A percentile compares a stretch with the other conserved stretches of the same genome.
Conservation (phyloP, 2,113 vertebrate species). For the Neomonachus schauinslandi region DNA sequence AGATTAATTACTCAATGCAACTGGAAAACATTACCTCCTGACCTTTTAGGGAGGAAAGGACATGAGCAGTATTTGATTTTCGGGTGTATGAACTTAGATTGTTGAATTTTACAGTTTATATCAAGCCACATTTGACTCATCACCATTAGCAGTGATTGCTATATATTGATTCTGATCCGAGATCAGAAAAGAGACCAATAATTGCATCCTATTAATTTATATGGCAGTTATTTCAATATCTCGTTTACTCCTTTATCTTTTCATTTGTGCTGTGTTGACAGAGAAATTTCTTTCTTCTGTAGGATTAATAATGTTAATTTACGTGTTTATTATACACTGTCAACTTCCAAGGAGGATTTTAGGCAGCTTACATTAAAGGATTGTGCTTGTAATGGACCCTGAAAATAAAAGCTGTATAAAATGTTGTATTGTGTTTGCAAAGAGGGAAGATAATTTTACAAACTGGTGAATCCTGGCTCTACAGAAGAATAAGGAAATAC, state of each 20-base stretch:
- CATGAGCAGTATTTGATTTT: conserved; percentile 32
- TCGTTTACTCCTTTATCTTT: conserved; percentile 51
- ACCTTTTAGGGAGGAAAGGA: neutral
- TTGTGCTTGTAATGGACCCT: conserved; percentile 7
- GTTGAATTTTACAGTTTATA: neutral
- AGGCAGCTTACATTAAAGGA: conserved; percentile 12
- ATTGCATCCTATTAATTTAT: conserved; percentile 22
- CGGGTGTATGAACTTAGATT: neutral
- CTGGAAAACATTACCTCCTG: neutral
- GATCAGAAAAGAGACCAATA: neutral
- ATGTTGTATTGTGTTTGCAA: conserved; percentile 3
- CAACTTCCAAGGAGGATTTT: conserved; percentile 44
- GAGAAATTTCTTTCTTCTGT: conserved; percentile 13
- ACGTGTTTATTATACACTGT: conserved; percentile 27
- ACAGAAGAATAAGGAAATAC: neutral
- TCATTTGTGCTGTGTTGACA: conserved; percentile 44
- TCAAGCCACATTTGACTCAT: neutral
- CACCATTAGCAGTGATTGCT: neutral
- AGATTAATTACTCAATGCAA: conserved; percentile 34
- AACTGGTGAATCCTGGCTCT: neutral
- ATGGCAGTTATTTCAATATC: conserved; percentile 44
- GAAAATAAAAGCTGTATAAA: conserved; percentile 41
- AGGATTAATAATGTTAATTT: conserved; percentile 52
- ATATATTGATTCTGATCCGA: conserved; percentile 21
- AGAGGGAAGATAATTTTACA: conserved; percentile 26